Evolutionary conservation across 2,888 invertebrate species (phyloP), one percentile per base, ranked within the genome.

Genomic region (Micropterix aruncella): DNA sequence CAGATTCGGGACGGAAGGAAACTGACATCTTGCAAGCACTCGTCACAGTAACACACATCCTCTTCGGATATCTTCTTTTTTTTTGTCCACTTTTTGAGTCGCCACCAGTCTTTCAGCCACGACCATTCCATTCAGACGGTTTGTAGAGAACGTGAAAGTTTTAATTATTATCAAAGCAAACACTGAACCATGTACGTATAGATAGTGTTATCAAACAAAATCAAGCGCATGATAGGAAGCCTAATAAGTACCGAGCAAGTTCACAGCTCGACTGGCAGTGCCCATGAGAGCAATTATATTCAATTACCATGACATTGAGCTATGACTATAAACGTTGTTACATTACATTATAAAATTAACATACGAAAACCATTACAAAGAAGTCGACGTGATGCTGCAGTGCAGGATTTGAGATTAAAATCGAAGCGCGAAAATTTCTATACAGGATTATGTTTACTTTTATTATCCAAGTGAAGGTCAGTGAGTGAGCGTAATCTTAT

Each of bases 101-200:
- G 73, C 84, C 84, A 84, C 83, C 83, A 84, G 63, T 84, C 82
- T 63, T 83, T 83, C 57, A 83, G 67, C 82, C 83, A 83, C 55
- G 79, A 77, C 83, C 84, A 84, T 70, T 84, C 84, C 82, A 83
- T 83, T 56, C 55, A 50, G 44, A 41, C 37, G 15, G 41, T 41
- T 15, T 47, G 41, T 7, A 45, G 43, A 17, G 14, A 18, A 37
- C 45, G 16, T 46, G 48, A 46, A 43, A 18, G 41, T 41, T 40
- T 42, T 36, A 42, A 39, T 40, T n/a, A 19, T 44, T 45, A 47
- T 40, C 42, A 46, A 15, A 18, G 27, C 12, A 27, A 27, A 7
- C 7, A 27, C 27, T 27, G 12, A 27, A 12, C 12, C 12, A 27
- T 27, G 42, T 15, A 18, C 2, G 7, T 37, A 44, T n/a, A 41